Evolutionary conservation across 2,797 vertebrate species (phyloP).

Genomic region (Cygnus olor): DNA sequence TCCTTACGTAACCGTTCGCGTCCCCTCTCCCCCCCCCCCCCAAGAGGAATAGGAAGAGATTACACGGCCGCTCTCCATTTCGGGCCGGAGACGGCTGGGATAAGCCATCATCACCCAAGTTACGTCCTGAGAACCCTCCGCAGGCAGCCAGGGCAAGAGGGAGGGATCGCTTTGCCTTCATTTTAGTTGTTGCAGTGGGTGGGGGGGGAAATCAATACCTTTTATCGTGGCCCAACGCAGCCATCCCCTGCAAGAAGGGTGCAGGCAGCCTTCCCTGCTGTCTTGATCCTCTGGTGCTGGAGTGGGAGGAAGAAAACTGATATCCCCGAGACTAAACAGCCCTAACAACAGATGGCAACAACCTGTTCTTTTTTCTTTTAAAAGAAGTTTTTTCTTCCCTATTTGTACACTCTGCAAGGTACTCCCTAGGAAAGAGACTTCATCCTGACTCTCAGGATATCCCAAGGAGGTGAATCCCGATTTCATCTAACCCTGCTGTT

Average conservation of each 20-base stretch:
- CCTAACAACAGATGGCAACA: neutral
- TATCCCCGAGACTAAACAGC: neutral
- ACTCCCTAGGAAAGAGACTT: neutral
- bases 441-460: neutral
- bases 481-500: neutral
- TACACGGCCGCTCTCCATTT: neutral
- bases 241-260: neutral
- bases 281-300: neutral
- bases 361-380: neutral
- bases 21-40: neutral
- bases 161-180: neutral
- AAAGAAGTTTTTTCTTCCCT: neutral
- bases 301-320: neutral
- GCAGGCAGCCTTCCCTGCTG: neutral
- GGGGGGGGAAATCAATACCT: neutral
- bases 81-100: neutral
- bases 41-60: neutral
- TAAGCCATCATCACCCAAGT: neutral
- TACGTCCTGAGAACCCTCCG: neutral
- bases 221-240: neutral
- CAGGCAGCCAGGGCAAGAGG: neutral
- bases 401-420: neutral
- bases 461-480: neutral
- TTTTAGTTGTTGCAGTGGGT: neutral
- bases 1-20: conserved; percentile 7